These are phyloP conservation scores for Ctenochaetus hawaiiensis DNA, from an alignment of 2,797 vertebrate species.

Conservation along the genomic window DNA sequence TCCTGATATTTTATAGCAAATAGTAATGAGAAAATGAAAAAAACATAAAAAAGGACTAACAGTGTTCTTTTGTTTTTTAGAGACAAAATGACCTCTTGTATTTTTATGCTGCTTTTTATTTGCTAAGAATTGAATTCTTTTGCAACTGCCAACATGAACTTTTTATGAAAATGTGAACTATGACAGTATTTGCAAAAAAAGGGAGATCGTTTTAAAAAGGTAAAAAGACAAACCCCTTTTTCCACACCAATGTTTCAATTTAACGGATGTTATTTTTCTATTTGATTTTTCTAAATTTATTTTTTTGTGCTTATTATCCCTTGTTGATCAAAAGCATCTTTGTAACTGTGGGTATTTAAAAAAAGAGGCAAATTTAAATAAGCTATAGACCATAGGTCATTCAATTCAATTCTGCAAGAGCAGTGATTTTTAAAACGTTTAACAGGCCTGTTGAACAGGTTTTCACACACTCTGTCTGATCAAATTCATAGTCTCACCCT, in stretches of 20 bases:
- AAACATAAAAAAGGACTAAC: constrained; percentile 86
- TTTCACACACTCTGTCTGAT: constrained; percentile 57
- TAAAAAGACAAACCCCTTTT: constrained; percentile 80
- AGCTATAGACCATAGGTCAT: constrained; percentile 74
- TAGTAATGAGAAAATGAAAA: constrained; percentile 81
- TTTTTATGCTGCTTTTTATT: constrained; percentile 94
- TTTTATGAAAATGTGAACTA: constrained; percentile 91
- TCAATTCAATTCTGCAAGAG: constrained; percentile 64
- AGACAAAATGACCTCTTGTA: constrained; percentile 92
- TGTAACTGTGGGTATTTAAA: constrained; percentile 85
- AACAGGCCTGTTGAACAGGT: constrained; percentile 80
- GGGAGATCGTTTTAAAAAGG: constrained; percentile 86
- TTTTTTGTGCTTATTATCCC: constrained; percentile 87
- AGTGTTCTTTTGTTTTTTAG: constrained; percentile 90
- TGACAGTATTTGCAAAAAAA: constrained; percentile 91
- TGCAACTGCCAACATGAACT: constrained; percentile 91
- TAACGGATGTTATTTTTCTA: constrained; percentile 89
- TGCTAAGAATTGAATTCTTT: constrained; percentile 91
- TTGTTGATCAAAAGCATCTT: constrained; percentile 82
- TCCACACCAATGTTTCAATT: constrained; percentile 88
- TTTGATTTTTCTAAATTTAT: constrained; percentile 86
- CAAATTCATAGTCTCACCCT: constrained; percentile 70
- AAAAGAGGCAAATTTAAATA: constrained; percentile 63
- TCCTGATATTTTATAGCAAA: constrained; percentile 92
- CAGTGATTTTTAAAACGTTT: constrained; percentile 64